A percentile compares a stretch with the other conserved stretches of the same genome.
These are phyloP conservation scores for Drosophila aff. DNA, from an alignment of 1,140 invertebrate genomes.

Conservation along the genomic window DNA sequence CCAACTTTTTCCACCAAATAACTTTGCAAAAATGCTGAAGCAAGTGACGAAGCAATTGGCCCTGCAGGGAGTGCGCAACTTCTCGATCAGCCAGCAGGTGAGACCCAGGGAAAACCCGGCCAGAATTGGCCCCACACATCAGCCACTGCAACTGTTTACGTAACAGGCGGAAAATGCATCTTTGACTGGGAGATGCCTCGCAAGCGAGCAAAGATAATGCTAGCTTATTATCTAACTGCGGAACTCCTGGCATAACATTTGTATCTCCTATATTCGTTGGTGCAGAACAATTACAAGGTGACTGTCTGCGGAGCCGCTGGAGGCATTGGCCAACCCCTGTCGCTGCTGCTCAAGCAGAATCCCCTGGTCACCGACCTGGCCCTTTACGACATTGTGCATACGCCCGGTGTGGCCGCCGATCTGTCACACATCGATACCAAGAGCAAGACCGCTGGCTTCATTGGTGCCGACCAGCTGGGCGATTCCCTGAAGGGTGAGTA, in stretches of 20 bases:
- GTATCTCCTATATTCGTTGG: slow-evolving; percentile 1
- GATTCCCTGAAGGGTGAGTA: slow-evolving; percentile 87
- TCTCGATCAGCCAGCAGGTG: slow-evolving; percentile 79
- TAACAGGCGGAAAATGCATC: slow-evolving; percentile 51
- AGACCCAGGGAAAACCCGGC: slow-evolving; percentile 10
- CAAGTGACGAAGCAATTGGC: slow-evolving; percentile 83
- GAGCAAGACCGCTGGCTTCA: slow-evolving; percentile 93
- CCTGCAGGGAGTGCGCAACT: slow-evolving; percentile 80
- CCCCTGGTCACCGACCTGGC: slow-evolving; percentile 92
- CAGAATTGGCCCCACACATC: slow-evolving; percentile 6
- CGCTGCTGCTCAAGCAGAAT: slow-evolving; percentile 97
- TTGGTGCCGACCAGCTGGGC: slow-evolving; percentile 90
- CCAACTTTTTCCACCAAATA: slow-evolving; percentile 51
- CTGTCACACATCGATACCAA: slow-evolving; percentile 98
- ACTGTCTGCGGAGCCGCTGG: slow-evolving; percentile 98
- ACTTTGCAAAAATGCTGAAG: slow-evolving; percentile 76
- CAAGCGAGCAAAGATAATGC: neutral
- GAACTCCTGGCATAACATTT: neutral
- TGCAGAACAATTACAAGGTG: slow-evolving; percentile 90
- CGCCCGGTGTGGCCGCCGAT: slow-evolving; percentile 98
- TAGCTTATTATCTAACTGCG: neutral
- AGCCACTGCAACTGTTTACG: slow-evolving; percentile 61
- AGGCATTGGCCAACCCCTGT: slow-evolving; percentile 99
- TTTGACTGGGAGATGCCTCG: neutral
- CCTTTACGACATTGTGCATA: slow-evolving; percentile 98